Base-by-base conservation (phyloP, 2,113 vertebrate genomes). In the Urocynchramus pylzowi region DNA sequence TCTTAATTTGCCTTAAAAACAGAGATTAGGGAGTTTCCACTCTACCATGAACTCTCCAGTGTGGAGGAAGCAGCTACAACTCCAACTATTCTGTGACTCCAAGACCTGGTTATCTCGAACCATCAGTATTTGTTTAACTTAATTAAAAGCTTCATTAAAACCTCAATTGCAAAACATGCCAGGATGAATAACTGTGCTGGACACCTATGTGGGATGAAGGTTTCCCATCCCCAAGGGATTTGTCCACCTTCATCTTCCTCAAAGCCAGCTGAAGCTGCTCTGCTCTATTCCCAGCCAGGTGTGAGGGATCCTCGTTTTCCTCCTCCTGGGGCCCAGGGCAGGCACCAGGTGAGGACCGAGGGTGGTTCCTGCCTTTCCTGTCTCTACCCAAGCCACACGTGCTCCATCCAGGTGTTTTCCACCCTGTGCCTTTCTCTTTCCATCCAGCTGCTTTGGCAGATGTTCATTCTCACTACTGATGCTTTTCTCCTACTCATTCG, bases 211-310 rank as follows among this genome's bases (percentile, higher is more conserved):
- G 4, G 16, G 20, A 56, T 3, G 23, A 64, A n/a, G 18, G 2
- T 20, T 56, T 37, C 56, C 41, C 53, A 7, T 27, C 37, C 71
- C 81, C 16, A 3, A 33, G 27, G 1, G 1, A 35, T 10, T 7
- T 37, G 15, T 20, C 31, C 92, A 97, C 95, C 97, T 97, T 96
- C 95, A 10, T 67, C 94, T 20, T 76, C 82, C 71, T 92, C 93
- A 31, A 52, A 82, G 59, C 74, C 59, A 56, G 19, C 27, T 17
- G 31, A 35, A 52, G 27, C 35, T 44, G 53, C 45, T 59, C 13
- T 45, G 16, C 10, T 83, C 33, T 42, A 14, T 52, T 45, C 2
- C 6, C 3, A 9, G 15, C 9, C 16, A 18, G 2, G 0, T 2
- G 10, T 2, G 45, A 28, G 11, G 3, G 5, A 9, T 10, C 26